These are phyloP conservation scores for Himalopsyche tibetana DNA, from an alignment of 2,888 invertebrate species.

Conservation along the genomic window DNA sequence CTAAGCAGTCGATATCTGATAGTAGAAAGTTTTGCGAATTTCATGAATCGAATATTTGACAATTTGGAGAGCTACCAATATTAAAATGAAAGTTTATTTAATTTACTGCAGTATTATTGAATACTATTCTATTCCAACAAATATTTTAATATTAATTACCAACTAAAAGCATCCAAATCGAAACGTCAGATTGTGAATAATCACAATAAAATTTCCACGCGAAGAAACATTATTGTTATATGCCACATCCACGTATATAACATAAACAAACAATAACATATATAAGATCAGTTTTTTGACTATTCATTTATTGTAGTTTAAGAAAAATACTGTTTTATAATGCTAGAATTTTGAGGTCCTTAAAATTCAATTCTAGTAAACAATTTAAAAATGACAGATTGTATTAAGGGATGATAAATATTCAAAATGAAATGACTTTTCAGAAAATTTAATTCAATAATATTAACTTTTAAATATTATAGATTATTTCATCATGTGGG, in stretches of 20 bases:
- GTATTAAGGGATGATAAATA: background rate
- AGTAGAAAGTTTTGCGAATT: conserved; percentile 5
- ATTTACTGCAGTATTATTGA: background rate
- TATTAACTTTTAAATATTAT: background rate
- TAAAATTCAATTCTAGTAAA: too few species aligned
- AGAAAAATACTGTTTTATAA: background rate
- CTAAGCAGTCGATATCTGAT: background rate
- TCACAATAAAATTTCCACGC: background rate
- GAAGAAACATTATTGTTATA: background rate
- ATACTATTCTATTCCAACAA: background rate
- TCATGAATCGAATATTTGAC: conserved; percentile 10
- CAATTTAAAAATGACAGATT: background rate
- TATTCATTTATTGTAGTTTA: background rate
- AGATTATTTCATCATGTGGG: background rate
- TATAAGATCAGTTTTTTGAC: too few species aligned
- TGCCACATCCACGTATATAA: too few species aligned
- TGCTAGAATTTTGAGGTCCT: too few species aligned
- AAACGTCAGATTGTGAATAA: background rate
- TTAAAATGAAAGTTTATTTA: conserved; percentile 12
- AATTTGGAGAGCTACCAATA: background rate
- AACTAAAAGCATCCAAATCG: background rate
- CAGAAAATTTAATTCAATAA: background rate
- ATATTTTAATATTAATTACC: background rate
- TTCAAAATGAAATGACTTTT: background rate
- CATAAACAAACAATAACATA: too few species aligned